Percentiles rank a stretch among this genome's conserved stretches.
These are phyloP conservation scores for Brachycybe producta DNA, from an alignment of 2,888 invertebrate genomes.

Conservation along the genomic window DNA sequence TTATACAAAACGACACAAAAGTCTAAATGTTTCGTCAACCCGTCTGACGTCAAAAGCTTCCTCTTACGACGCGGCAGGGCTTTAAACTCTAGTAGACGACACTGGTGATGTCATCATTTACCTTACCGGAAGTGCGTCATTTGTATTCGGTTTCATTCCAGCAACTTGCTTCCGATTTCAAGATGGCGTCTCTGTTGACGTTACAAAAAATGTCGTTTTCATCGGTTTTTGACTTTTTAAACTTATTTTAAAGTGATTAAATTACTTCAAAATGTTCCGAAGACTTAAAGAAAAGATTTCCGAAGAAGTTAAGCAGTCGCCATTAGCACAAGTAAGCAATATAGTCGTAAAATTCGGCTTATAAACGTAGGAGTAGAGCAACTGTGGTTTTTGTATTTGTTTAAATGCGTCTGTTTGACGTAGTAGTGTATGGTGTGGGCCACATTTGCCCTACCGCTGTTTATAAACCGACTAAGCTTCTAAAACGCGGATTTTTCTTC, in stretches of 20 bases:
- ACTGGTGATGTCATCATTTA: too few species aligned
- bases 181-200: background rate
- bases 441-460: too few species aligned
- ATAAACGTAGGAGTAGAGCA: too few species aligned
- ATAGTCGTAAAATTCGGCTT: too few species aligned
- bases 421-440: too few species aligned
- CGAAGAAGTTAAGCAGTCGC: slow-evolving; percentile 9
- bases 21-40: too few species aligned
- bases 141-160: background rate
- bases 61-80: too few species aligned
- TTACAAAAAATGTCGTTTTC: background rate
- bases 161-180: background rate
- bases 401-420: background rate
- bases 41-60: too few species aligned
- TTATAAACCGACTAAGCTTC: background rate
- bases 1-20: too few species aligned
- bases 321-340: slow-evolving; percentile 1
- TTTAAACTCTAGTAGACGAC: too few species aligned
- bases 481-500: background rate
- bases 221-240: background rate
- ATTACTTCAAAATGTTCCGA: slow-evolving; percentile 5
- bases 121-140: background rate
- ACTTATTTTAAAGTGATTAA: background rate
- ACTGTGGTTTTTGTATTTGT: too few species aligned
- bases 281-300: slow-evolving; percentile 8